Base-by-base conservation (phyloP, 2,888 invertebrate genomes). In the Microctonus aethiopoides region DNA sequence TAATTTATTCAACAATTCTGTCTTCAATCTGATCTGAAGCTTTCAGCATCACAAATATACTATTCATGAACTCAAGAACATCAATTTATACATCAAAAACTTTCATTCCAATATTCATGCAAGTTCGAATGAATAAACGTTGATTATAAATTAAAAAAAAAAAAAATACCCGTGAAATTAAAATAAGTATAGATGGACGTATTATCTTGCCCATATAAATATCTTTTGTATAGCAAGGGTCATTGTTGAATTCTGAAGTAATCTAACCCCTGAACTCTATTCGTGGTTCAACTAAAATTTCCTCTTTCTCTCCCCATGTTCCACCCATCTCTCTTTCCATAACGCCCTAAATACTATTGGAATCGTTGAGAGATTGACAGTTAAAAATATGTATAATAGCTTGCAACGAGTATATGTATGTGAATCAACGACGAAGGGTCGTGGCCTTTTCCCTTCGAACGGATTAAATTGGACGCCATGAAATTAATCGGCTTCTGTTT, bases 371-470 rank as follows among this genome's bases (percentile, higher is more conserved):
- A 84, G 85, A 86, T 86, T 86, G 86, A 86, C 86, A 85, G 86
- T 84, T 85, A 84, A 86, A 76, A 86, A 86, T 86, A 86, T 86
- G 84, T 86, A 85, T 85, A 85, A 86, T 85, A 80, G 84, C 79
- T 76, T 73, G 77, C 70, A 46, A 69, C 70, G 57, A 72, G 67
- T 72, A 73, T 26, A 39, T 52, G 29, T 26, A 39, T 52, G 29
- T 32, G 20, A 36, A 16, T 32, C n/a, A 46, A 46, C 16, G 46
- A 46, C 16, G 32, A 54, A 41, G 51, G 34, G 46, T 26, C 36
- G 54, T 39, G 46, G 52, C 29, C 36, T 70, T 61, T 41, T 56
- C 66, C 70, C 70, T 62, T 56, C 60, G 68, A 74, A 72, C 77
- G 79, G 81, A 82, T 82, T 82, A 84, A 86, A 86, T 86, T 84